A percentile compares a stretch with the other conserved stretches of the same genome.
phyloP scores from a whole-genome alignment of 2,113 vertebrate species.

The Carettochelys insculpta region DNA sequence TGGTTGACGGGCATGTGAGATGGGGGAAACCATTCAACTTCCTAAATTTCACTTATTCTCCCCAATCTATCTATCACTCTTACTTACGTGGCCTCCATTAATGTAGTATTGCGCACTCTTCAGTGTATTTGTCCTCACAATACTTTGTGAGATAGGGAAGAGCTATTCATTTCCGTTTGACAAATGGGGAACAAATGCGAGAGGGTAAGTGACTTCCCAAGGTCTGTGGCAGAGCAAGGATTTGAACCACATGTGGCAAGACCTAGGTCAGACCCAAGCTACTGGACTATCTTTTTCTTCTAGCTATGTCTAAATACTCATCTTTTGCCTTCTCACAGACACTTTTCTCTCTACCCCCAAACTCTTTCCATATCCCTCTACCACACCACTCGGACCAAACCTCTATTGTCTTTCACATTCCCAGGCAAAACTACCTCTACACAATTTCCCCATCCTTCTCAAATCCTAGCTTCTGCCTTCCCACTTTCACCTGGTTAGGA shows the following conservation, averaged over 20 bases:
- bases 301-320: background rate
- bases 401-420: background rate
- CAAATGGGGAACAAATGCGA: background rate
- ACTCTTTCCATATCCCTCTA: background rate
- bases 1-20: rapidly evolving
- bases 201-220: background rate
- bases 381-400: background rate
- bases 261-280: background rate
- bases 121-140: background rate
- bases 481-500: background rate
- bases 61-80: rapidly evolving
- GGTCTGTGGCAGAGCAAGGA: background rate
- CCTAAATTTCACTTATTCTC: background rate
- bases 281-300: background rate
- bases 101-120: background rate
- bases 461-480: background rate
- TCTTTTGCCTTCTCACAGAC: background rate
- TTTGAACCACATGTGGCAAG: background rate
- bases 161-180: background rate
- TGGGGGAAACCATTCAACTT: background rate
- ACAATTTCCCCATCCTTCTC: background rate
- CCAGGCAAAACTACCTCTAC: rapidly evolving
- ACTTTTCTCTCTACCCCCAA: background rate
- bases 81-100: background rate
- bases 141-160: background rate